Conservation (phyloP, 2,113 vertebrate genomes). For the Vulpes lagopus region DNA sequence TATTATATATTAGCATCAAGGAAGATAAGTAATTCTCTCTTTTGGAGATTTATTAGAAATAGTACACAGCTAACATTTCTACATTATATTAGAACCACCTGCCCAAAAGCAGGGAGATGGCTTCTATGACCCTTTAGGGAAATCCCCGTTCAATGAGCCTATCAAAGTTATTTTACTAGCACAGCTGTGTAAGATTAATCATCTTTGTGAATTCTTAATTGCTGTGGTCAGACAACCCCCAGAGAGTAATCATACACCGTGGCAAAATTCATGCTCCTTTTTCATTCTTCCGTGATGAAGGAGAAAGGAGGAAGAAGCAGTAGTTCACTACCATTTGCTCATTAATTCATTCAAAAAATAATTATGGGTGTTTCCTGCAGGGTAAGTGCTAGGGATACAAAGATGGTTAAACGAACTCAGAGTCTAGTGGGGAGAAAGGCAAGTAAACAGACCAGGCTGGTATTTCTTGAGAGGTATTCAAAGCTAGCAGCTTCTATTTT, state of each 20-base stretch:
- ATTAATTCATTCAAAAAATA: slow-evolving; percentile 58
- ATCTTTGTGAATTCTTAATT: slow-evolving; percentile 83
- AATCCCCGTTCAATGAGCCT: slow-evolving; percentile 79
- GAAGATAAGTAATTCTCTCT: slow-evolving; percentile 74
- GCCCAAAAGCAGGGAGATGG: slow-evolving; percentile 73
- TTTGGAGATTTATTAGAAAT: slow-evolving; percentile 80
- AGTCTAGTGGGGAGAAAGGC: neutral
- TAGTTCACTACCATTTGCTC: slow-evolving; percentile 26
- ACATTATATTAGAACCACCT: slow-evolving; percentile 78
- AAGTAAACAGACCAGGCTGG: neutral
- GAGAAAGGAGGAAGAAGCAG: neutral
- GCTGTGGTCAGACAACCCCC: slow-evolving; percentile 74
- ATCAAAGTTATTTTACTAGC: slow-evolving; percentile 82
- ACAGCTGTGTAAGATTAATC: slow-evolving; percentile 79
- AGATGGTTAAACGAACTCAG: neutral
- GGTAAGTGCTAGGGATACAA: neutral
- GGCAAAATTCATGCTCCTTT: slow-evolving; percentile 54
- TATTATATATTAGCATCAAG: slow-evolving; percentile 73
- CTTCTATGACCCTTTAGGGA: slow-evolving; percentile 79
- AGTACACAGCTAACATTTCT: slow-evolving; percentile 76
- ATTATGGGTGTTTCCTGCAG: slow-evolving; percentile 33
- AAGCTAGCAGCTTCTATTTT: slow-evolving; percentile 30
- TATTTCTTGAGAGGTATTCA: slow-evolving; percentile 45
- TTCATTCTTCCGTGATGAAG: slow-evolving; percentile 53
- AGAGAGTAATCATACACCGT: slow-evolving; percentile 63